Evolutionary conservation across 2,888 invertebrate genomes (phyloP), one percentile per base, ranked within the genome.

Genomic region (Junonia oenone): DNA sequence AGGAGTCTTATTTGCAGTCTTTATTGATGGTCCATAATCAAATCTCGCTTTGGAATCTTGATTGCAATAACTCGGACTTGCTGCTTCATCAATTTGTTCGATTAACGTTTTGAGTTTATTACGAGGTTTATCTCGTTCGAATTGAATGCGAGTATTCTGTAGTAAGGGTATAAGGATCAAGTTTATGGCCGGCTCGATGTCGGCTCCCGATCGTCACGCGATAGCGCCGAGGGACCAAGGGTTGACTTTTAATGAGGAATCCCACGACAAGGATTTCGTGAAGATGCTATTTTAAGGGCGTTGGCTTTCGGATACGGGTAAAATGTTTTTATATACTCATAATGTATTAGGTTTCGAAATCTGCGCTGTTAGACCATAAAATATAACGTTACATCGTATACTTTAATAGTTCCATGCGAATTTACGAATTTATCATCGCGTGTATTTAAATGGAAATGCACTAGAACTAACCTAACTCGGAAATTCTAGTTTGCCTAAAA

Each of bases 211-310:
- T 76, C 72, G 73, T 71, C 76, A 76, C 67, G 67, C 71, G 80
- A 82, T 78, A 77, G 53, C 67, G 51, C 61, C 56, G 59, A 69
- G 73, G 69, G 68, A 64, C 63, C 65, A 68, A 68, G 74, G 72
- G 71, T 70, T 72, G 72, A 59, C 62, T 63, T 59, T 72, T 81
- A 81, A 82, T 80, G 75, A 81, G 71, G 67, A 71, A 67, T 63
- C 67, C 66, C 66, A 66, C 63, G 63, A 68, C 64, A 59, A 59
- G 53, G 58, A 63, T 62, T 62, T 56, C 38, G 52, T 57, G 52
- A 51, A 55, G 59, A 62, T 45, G 52, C 50, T 35, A 57, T 51
- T 63, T 59, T 55, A 55, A 50, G 61, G 56, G 40, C 54, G 35
- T 29, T 38, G 26, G 31, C 31, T 45, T 38, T 15, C 22, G 11